Evolutionary conservation across 2,888 invertebrate species (phyloP).

Genomic region (Polymixis flavicincta): DNA sequence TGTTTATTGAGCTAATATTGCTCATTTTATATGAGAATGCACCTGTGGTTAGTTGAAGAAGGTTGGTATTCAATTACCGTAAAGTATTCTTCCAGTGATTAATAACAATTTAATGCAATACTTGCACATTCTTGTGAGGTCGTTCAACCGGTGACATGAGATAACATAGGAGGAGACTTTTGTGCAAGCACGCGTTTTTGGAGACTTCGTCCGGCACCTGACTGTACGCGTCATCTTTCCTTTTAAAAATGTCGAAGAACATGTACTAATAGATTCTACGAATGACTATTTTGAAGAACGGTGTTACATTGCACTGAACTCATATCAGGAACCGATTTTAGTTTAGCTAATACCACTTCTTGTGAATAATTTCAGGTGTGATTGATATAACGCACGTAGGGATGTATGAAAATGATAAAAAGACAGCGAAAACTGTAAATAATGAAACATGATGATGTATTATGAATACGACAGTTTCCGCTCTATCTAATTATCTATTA

Average conservation of each 20-base stretch:
- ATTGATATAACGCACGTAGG: no score
- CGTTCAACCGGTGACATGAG: conserved; percentile 48
- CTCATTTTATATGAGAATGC: conserved; percentile 35
- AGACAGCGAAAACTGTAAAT: background rate
- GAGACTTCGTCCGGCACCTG: conserved; percentile 31
- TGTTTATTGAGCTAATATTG: conserved; percentile 49
- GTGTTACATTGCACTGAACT: background rate
- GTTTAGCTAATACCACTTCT: background rate
- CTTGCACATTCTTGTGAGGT: conserved; percentile 51
- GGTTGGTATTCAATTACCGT: conserved; percentile 36
- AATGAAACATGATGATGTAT: no score
- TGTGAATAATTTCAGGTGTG: background rate
- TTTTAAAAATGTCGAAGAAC: conserved; percentile 21
- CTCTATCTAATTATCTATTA: no score
- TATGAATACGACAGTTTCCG: no score
- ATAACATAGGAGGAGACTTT: conserved; percentile 34
- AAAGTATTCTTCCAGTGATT: conserved; percentile 38
- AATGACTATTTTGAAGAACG: background rate
- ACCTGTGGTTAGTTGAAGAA: conserved; percentile 20
- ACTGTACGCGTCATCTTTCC: conserved; percentile 29
- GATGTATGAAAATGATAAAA: background rate
- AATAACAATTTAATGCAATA: conserved; percentile 42
- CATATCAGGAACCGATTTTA: conserved; percentile 6
- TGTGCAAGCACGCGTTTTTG: conserved; percentile 40
- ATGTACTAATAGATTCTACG: conserved; percentile 13